phyloP scores from a whole-genome alignment of 2,888 invertebrate species.

The Isoperla grammatica region DNA sequence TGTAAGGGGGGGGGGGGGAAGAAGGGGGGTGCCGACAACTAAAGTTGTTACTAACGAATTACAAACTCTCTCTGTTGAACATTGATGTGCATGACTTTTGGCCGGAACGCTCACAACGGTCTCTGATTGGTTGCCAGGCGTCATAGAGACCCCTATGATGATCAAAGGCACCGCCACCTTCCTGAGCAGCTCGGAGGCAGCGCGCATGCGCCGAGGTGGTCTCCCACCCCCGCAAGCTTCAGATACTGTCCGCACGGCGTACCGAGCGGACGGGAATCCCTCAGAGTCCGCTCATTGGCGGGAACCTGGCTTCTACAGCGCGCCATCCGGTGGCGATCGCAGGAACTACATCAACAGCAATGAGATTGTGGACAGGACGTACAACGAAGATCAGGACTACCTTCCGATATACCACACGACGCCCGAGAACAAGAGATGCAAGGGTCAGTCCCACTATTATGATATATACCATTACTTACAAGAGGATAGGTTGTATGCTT shows the following conservation, averaged over 20 bases:
- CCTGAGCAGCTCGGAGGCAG: conserved; percentile 4
- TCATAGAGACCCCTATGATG: not conserved
- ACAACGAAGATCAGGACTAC: not conserved
- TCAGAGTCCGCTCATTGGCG: not conserved
- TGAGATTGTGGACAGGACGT: too few species aligned
- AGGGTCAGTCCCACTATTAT: not conserved
- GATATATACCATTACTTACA: too few species aligned
- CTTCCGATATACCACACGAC: not conserved
- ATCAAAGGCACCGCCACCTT: conserved; percentile 5
- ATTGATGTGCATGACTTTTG: too few species aligned
- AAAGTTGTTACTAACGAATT: too few species aligned
- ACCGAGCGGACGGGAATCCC: not conserved
- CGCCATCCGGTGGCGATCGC: not conserved
- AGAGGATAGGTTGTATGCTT: too few species aligned
- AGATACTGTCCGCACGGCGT: not conserved
- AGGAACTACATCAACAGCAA: not conserved
- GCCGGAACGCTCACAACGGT: too few species aligned
- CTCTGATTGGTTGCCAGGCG: not conserved
- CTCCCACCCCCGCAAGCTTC: not conserved
- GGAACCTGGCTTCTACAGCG: conserved; percentile 11
- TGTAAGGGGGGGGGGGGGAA: too few species aligned
- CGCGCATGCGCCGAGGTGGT: conserved; percentile 1
- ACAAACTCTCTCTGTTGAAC: too few species aligned
- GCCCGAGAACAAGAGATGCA: not conserved
- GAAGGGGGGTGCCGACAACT: too few species aligned